Base-by-base conservation (phyloP, 2,888 invertebrate genomes). In the Cheilosia vulpina region DNA sequence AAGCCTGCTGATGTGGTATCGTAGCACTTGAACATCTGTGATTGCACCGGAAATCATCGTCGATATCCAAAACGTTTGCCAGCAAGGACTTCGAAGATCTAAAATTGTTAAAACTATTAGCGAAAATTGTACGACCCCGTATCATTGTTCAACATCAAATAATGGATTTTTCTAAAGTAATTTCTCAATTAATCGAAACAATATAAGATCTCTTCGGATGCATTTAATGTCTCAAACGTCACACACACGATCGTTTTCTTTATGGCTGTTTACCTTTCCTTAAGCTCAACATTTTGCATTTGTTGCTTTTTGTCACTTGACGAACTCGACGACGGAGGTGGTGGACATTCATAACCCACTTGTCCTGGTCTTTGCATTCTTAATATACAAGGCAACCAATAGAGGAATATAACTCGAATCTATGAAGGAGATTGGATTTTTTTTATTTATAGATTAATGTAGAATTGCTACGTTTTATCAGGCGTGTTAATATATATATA, bases 301-400 rank as follows among this genome's bases (percentile, higher is more conserved):
- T 92, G 92, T 89, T 92, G 92, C 88, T 91, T 91, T 89, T 92
- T 92, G 82, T 92, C 92, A 93, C 93, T 90, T 92, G 97, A 94
- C 91, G 97, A 95, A 89, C 93, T 93, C 78, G 94, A 90, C 89
- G 91, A 93, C 89, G 94, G 93, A 79, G 94, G 94, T 80, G 91
- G 91, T 87, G 91, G 92, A 89, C 92, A 92, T 89, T 92, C 92
- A 88, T 92, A 93, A 87, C 93, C 93, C 88, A 91, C 93, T 91
- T 94, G 93, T 90, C 94, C 95, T 88, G 95, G 94, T 91, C 95
- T 94, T 90, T 96, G 96, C 99, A 99, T 99, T 91, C 98, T 95
- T 92, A 99, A 94, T 90, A 98, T 93, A 95, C 98, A 98, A 90
- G 99, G 99, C 93, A 99, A 94, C 98, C 99, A 99, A 93, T 97